Percentiles rank a stretch among this genome's conserved stretches.
These are phyloP conservation scores for Gephyroberyx darwinii DNA, from an alignment of 2,797 vertebrate species.

Conservation along the genomic window DNA sequence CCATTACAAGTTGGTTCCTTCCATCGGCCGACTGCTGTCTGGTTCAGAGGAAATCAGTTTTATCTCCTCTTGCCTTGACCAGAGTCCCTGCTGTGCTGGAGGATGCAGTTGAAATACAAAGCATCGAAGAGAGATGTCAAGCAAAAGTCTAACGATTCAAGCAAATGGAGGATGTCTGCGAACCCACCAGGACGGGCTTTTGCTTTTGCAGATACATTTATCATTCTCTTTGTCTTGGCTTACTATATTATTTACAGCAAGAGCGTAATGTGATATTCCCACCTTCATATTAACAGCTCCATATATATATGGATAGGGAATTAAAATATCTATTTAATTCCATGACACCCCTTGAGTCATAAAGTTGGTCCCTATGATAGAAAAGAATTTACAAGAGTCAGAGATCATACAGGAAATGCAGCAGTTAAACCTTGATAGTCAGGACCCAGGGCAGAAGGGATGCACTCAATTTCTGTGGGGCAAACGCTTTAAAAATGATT, in stretches of 20 bases:
- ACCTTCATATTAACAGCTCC: background rate
- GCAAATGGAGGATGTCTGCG: constrained; percentile 19
- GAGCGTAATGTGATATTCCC: background rate
- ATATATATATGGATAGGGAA: background rate
- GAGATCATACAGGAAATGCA: background rate
- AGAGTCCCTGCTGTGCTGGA: constrained; percentile 26
- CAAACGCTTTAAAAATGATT: background rate
- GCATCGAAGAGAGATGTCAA: constrained; percentile 33
- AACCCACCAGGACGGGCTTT: constrained; percentile 11
- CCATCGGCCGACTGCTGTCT: constrained; percentile 19
- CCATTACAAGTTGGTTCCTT: constrained; percentile 34
- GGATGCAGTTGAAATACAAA: constrained; percentile 54
- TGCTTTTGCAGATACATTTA: background rate
- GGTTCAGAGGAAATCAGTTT: constrained; percentile 51
- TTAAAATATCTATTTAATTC: background rate
- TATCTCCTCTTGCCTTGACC: constrained; percentile 45
- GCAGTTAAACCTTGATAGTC: constrained; percentile 7
- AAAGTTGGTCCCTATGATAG: background rate
- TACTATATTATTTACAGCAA: background rate
- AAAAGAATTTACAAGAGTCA: constrained; percentile 6
- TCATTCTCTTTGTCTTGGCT: constrained; percentile 8
- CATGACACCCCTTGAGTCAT: background rate
- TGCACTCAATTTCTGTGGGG: background rate
- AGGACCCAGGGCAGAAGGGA: background rate
- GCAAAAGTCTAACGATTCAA: constrained; percentile 17